These are phyloP conservation scores for Nothocercus nigrocapillus DNA, from an alignment of 2,113 vertebrate species.

Conservation along the genomic window DNA sequence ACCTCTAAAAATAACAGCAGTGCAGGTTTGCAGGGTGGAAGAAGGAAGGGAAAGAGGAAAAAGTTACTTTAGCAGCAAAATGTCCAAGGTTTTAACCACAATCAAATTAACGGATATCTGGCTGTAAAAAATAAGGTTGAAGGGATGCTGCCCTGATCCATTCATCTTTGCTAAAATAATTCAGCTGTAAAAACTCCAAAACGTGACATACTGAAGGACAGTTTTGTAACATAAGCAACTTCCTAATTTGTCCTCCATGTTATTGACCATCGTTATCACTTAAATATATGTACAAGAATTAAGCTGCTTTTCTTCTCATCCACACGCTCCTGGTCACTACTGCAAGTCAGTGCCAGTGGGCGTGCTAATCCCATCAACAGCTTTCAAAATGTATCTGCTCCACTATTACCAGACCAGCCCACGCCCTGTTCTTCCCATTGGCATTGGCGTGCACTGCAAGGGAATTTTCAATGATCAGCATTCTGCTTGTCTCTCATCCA, in stretches of 20 bases:
- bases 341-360: slow-evolving; percentile 22
- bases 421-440: neutral
- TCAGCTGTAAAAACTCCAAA: slow-evolving; percentile 70
- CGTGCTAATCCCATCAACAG: neutral
- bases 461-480: slow-evolving; percentile 77
- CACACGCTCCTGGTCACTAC: slow-evolving; percentile 25
- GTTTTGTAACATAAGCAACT: slow-evolving; percentile 68
- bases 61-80: slow-evolving; percentile 83
- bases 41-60: neutral
- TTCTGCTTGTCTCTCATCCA: slow-evolving; percentile 98
- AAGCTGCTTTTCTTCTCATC: slow-evolving; percentile 61
- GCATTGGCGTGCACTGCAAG: slow-evolving; percentile 29
- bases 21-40: slow-evolving; percentile 68
- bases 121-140: slow-evolving; percentile 65
- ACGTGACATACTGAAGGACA: slow-evolving; percentile 59
- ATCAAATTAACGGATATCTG: slow-evolving; percentile 80
- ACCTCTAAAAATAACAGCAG: slow-evolving; percentile 65
- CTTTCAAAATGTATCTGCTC: neutral
- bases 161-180: slow-evolving; percentile 61
- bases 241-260: slow-evolving; percentile 68
- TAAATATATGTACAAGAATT: slow-evolving; percentile 86
- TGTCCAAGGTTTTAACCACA: slow-evolving; percentile 82
- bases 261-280: slow-evolving; percentile 74
- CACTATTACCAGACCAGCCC: neutral
- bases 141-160: slow-evolving; percentile 76